Evolutionary conservation across 2,113 vertebrate genomes (phyloP).

Genomic region (Nipponia nippon): DNA sequence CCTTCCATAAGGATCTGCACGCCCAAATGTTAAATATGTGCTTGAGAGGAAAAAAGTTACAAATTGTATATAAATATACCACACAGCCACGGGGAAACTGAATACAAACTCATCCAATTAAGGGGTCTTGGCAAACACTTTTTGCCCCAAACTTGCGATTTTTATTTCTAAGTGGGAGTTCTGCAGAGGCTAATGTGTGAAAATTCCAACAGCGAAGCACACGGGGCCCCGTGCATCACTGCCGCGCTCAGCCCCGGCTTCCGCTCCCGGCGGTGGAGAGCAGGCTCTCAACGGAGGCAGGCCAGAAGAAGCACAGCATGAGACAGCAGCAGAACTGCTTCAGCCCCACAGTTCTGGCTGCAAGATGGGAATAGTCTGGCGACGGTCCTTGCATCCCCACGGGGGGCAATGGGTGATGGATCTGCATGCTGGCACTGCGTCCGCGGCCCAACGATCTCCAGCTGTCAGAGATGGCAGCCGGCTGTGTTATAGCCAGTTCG

Average conservation of each 20-base stretch:
- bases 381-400: not conserved
- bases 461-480: constrained; percentile 16
- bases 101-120: not conserved
- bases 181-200: constrained; percentile 20
- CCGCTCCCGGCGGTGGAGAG: not conserved
- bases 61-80: not conserved
- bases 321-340: constrained; percentile 29
- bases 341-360: constrained; percentile 26
- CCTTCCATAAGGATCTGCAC: not conserved
- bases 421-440: not conserved
- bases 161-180: constrained; percentile 26
- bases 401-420: constrained; percentile 5
- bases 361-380: constrained; percentile 38
- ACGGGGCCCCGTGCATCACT: not conserved
- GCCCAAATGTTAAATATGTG: not conserved
- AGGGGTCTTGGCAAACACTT: not conserved
- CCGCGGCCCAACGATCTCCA: not conserved
- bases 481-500: not conserved
- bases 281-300: not conserved
- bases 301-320: constrained; percentile 22
- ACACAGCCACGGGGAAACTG: not conserved
- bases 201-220: not conserved
- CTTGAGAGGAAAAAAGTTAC: not conserved
- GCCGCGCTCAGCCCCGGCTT: not conserved
- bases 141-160: not conserved